Evolutionary conservation across 2,797 vertebrate genomes (phyloP), one percentile per base, ranked within the genome.

Genomic region (Stomatorhinus walkeri): DNA sequence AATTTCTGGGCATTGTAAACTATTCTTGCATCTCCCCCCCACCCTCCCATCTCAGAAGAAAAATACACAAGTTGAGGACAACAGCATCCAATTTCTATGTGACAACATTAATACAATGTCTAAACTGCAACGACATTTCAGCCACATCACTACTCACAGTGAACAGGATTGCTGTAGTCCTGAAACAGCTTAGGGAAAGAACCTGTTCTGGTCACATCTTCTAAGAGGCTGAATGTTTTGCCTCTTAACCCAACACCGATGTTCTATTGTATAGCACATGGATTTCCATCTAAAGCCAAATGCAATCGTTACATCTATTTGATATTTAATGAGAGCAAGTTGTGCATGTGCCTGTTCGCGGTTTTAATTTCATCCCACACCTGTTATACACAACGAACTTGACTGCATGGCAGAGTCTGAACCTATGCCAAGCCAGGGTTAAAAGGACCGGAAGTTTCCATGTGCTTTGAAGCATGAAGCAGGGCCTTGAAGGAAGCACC

Each of bases 91-190:
- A 54, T 36, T 72, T 36, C 32, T 36, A 51, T 89, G 91, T 89
- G 90, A 92, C 88, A 90, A 91, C 46, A 88, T 90, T 81, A 5
- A 49, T 24, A 84, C 43, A 6, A 8, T 1, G n/a, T n/a, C 8
- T 22, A 48, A 43, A 81, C 48, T 24, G 43, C 79, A 84, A 49
- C 51, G 43, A 51, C n/a, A 83, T 68, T 9, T 24, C 46, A n/a
- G 72, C 32, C 36, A 49, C 2, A n/a, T 28, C 81, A 51, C n/a
- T 85, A 84, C 81, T 84, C 36, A 85, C 36, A 85, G 81, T 85
- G 81, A 85, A 9, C 19, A 51, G 81, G 16, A 40, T 40, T 19
- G 12, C 61, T 28, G 24, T 28, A 12, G 61, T 12, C 61, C 61
- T 28, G 59, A 64, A 64, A 32, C 56, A 22, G 56, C 56, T 59